Conservation (phyloP, 1,140 invertebrate species). For the Probaryconus sp. region DNA sequence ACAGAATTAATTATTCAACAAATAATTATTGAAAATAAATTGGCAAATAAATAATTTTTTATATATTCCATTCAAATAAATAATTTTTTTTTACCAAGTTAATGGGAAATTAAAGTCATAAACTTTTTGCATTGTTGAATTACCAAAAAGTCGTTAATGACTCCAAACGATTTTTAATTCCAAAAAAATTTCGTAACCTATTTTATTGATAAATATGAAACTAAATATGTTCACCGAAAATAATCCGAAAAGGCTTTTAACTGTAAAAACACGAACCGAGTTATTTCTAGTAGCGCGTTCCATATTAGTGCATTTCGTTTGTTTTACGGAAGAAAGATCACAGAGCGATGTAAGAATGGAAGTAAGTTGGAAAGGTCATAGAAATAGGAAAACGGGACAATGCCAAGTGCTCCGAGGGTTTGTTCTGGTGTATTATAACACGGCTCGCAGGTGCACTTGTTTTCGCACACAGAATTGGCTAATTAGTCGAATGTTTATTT, state of each 20-base stretch:
- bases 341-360: slow-evolving; percentile 33
- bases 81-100: too few species aligned
- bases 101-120: too few species aligned
- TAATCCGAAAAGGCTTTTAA: slow-evolving; percentile 14
- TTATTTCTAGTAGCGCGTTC: slow-evolving; percentile 7
- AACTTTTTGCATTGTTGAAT: too few species aligned
- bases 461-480: slow-evolving; percentile 22
- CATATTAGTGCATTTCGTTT: slow-evolving; percentile 31
- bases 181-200: too few species aligned
- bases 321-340: slow-evolving; percentile 22
- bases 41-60: too few species aligned
- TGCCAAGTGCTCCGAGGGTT: slow-evolving; percentile 33
- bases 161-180: too few species aligned
- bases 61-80: too few species aligned
- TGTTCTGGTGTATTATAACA: slow-evolving; percentile 27
- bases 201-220: too few species aligned
- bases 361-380: slow-evolving; percentile 43
- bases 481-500: slow-evolving; percentile 52
- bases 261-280: too few species aligned
- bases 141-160: too few species aligned
- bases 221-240: slow-evolving; percentile 2
- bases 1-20: too few species aligned
- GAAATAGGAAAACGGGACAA: slow-evolving; percentile 52
- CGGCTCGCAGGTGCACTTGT: slow-evolving; percentile 17
- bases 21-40: too few species aligned